A percentile compares a stretch with the other conserved stretches of the same genome.
These are phyloP conservation scores for Acrocephalus kingi DNA, from an alignment of 2,113 vertebrate genomes.

Conservation along the genomic window DNA sequence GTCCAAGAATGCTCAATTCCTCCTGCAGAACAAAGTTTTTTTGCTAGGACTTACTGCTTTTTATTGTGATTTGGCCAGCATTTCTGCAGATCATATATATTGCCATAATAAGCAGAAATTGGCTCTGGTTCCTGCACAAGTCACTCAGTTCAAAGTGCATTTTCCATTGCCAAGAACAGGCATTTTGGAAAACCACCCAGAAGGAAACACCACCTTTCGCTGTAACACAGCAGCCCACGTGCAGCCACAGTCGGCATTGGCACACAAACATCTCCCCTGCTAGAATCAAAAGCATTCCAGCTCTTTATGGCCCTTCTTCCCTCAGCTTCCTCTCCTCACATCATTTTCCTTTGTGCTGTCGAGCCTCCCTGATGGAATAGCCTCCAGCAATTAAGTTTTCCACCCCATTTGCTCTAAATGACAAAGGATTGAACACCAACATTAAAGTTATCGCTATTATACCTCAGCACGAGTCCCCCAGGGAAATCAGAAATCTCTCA, in stretches of 20 bases:
- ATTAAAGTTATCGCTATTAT: constrained; percentile 24
- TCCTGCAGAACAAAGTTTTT: neutral
- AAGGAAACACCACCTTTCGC: neutral
- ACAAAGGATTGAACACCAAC: constrained; percentile 47
- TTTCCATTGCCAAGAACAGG: neutral
- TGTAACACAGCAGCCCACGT: neutral
- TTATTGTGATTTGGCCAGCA: neutral
- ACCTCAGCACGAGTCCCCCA: neutral
- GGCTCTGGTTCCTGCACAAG: neutral
- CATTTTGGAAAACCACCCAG: accelerated
- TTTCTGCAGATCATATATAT: neutral
- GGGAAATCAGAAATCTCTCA: constrained; percentile 58
- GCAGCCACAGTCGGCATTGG: accelerated
- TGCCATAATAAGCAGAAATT: neutral
- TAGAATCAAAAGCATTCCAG: neutral
- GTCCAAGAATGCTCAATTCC: neutral
- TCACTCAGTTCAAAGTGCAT: neutral
- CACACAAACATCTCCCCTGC: neutral
- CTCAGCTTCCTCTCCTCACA: neutral
- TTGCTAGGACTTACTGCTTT: neutral
- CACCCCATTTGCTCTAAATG: constrained; percentile 54
- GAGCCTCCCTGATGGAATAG: neutral
- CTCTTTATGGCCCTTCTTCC: neutral
- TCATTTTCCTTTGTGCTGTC: neutral
- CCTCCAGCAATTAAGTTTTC: constrained; percentile 51